Conservation (phyloP, 2,888 invertebrate species). For the Pristionchus mayeri region DNA sequence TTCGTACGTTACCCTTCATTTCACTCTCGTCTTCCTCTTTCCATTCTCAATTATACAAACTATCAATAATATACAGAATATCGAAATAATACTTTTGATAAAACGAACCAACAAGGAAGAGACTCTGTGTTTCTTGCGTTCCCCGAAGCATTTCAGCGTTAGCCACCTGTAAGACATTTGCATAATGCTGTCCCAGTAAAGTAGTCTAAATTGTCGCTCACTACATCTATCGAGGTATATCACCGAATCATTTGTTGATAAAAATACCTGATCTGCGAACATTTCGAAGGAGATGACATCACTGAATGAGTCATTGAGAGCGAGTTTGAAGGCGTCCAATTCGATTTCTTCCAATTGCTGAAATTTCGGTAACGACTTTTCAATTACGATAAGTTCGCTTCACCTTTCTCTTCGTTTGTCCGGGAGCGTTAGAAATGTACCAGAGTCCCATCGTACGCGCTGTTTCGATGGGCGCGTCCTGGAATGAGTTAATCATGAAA, state of each 20-base stretch:
- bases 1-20: not conserved
- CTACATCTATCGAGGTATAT: too few species aligned
- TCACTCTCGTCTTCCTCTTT: not conserved
- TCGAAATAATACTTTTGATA: too few species aligned
- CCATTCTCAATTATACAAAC: slow-evolving; percentile 48
- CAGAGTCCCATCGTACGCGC: slow-evolving; percentile 66
- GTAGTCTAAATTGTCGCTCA: not conserved
- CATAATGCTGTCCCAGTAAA: not conserved
- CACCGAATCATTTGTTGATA: not conserved
- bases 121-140: slow-evolving; percentile 63
- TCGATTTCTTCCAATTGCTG: slow-evolving; percentile 61
- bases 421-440: slow-evolving; percentile 68
- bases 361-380: not conserved
- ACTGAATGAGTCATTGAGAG: slow-evolving; percentile 59
- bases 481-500: slow-evolving; percentile 33
- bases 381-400: too few species aligned
- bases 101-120: slow-evolving; percentile 65
- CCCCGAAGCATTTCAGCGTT: slow-evolving; percentile 73
- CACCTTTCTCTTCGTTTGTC: slow-evolving; percentile 57
- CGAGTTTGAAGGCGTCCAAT: slow-evolving; percentile 62
- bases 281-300: slow-evolving; percentile 64
- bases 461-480: slow-evolving; percentile 64
- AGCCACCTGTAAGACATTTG: slow-evolving; percentile 59
- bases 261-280: slow-evolving; percentile 68
- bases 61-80: too few species aligned